A percentile compares a stretch with the other conserved stretches of the same genome.
Conservation (phyloP, 2,113 vertebrate species). For the Procavia capensis region DNA sequence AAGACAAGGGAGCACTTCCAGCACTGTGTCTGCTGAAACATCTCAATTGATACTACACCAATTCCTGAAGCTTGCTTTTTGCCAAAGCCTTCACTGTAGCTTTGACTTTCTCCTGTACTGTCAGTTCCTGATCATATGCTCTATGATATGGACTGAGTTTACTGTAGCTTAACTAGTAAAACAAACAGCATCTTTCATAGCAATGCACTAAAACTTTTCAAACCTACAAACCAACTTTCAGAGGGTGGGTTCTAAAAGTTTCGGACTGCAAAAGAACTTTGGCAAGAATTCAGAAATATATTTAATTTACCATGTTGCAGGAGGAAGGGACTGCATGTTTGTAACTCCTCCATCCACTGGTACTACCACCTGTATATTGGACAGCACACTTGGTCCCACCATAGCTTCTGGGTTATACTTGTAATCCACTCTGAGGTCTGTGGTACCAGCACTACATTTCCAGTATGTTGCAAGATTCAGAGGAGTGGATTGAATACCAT, state of each 20-base stretch:
- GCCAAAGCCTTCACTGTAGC: no score
- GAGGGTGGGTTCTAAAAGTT: constrained; percentile 1
- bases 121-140: no score
- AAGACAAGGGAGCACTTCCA: no score
- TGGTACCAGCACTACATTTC: constrained; percentile 94
- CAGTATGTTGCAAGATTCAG: constrained; percentile 98
- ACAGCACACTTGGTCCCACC: constrained; percentile 90
- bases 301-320: constrained; percentile 92
- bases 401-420: constrained; percentile 97
- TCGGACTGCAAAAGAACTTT: neutral
- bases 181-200: constrained; percentile 6
- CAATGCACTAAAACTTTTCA: neutral
- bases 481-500: constrained; percentile 97
- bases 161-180: neutral
- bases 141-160: neutral
- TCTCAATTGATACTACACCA: no score
- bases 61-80: no score
- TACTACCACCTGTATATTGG: constrained; percentile 94
- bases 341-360: constrained; percentile 96
- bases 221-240: neutral
- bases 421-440: constrained; percentile 97
- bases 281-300: constrained; percentile 17
- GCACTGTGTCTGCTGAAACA: no score
- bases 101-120: no score
- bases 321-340: constrained; percentile 95